Evolutionary conservation across 2,888 invertebrate genomes (phyloP).

Genomic region (Platypus cylindrus): DNA sequence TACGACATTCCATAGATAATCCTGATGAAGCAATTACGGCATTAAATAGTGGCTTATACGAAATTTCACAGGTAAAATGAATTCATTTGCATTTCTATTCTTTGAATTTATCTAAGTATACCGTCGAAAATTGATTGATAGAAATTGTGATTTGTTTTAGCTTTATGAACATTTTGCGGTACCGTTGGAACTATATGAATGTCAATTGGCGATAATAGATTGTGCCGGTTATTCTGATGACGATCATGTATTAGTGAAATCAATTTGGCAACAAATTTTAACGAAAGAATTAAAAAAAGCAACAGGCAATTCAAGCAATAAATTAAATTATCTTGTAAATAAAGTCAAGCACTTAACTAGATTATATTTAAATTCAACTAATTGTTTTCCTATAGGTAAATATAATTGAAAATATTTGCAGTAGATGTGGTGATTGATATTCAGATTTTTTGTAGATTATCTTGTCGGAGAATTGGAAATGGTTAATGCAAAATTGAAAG

Average conservation of each 20-base stretch:
- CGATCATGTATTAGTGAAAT: slow-evolving; percentile 58
- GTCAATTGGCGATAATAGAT: slow-evolving; percentile 87
- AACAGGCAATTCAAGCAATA: slow-evolving; percentile 41
- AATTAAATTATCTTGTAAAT: slow-evolving; percentile 53
- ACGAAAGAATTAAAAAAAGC: slow-evolving; percentile 39
- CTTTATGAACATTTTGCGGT: slow-evolving; percentile 88
- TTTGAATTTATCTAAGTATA: too few species aligned
- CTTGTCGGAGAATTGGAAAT: slow-evolving; percentile 69
- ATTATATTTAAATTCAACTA: slow-evolving; percentile 67
- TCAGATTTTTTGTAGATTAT: slow-evolving; percentile 44
- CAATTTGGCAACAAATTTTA: slow-evolving; percentile 82
- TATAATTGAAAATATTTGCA: slow-evolving; percentile 14
- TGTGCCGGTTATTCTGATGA: slow-evolving; percentile 89
- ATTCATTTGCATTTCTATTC: background rate
- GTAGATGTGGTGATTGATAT: background rate
- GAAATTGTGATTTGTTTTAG: slow-evolving; percentile 32
- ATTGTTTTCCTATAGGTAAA: slow-evolving; percentile 79
- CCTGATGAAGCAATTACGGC: slow-evolving; percentile 48
- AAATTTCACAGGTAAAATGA: slow-evolving; percentile 63
- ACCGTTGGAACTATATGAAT: slow-evolving; percentile 80
- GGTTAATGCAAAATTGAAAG: slow-evolving; percentile 58
- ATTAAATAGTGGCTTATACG: slow-evolving; percentile 70
- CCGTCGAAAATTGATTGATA: background rate
- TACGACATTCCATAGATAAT: slow-evolving; percentile 30
- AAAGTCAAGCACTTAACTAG: slow-evolving; percentile 67